These are phyloP conservation scores for Glossosoma conforme DNA, from an alignment of 1,140 invertebrate species.

Conservation along the genomic window DNA sequence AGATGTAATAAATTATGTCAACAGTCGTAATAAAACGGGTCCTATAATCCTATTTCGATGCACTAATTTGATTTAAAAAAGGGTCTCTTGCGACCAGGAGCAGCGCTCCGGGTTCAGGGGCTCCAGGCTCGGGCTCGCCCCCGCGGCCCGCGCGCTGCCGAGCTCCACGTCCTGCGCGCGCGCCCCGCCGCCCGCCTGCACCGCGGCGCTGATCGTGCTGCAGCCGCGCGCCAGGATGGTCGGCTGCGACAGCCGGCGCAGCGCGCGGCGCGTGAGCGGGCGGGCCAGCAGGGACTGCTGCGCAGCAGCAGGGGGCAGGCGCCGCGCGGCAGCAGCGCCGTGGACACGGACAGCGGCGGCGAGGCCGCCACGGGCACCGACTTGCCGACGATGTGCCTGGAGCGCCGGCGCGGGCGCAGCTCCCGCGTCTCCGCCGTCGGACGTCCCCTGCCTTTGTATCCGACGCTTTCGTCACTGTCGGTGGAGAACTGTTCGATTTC, in stretches of 20 bases:
- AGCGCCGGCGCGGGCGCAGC: slow-evolving; percentile 24
- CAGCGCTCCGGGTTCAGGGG: slow-evolving; percentile 29
- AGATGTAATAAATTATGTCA: slow-evolving; percentile 23
- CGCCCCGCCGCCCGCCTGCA: slow-evolving; percentile 8
- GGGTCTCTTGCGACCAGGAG: slow-evolving; percentile 30
- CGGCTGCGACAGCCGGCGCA: slow-evolving; percentile 28
- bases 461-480: slow-evolving; percentile 59
- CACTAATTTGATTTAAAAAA: slow-evolving; percentile 28
- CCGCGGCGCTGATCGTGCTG: slow-evolving; percentile 27
- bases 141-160: slow-evolving; percentile 10
- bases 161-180: slow-evolving; percentile 26
- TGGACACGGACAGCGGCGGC: slow-evolving; percentile 17
- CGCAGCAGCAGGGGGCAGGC: slow-evolving; percentile 21
- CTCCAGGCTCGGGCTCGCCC: slow-evolving; percentile 12
- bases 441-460: slow-evolving; percentile 19
- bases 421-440: slow-evolving; percentile 22
- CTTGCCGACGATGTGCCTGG: slow-evolving; percentile 28
- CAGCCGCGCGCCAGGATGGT: slow-evolving; percentile 24
- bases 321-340: slow-evolving; percentile 14
- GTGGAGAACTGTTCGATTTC: slow-evolving; percentile 76
- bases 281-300: slow-evolving; percentile 26
- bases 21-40: slow-evolving; percentile 19
- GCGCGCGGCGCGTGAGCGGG: slow-evolving; percentile 22
- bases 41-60: slow-evolving; percentile 29
- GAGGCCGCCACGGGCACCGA: slow-evolving; percentile 26